phyloP scores from a whole-genome alignment of 2,113 vertebrate species.

The Megaceryle torquata region DNA sequence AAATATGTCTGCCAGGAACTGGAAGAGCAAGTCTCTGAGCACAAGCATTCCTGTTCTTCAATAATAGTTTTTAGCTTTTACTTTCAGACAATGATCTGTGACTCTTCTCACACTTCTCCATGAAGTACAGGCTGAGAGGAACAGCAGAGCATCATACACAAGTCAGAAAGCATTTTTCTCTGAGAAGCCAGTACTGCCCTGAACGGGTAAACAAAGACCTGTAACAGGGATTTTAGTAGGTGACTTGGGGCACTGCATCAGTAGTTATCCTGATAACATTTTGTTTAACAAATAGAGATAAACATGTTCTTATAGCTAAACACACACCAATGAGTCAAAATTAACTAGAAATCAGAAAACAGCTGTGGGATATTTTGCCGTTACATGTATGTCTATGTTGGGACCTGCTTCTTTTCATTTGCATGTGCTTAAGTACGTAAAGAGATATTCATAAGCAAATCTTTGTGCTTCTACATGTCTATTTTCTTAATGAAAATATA shows the following conservation, averaged over 20 bases:
- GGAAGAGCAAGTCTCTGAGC: background rate
- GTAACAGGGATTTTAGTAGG: background rate
- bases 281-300: background rate
- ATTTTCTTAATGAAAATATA: conserved; percentile 19
- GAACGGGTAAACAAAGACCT: background rate
- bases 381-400: background rate
- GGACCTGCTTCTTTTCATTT: conserved; percentile 15
- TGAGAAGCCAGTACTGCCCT: background rate
- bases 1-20: background rate
- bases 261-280: background rate
- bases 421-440: background rate
- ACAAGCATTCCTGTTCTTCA: background rate
- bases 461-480: background rate
- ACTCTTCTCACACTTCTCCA: background rate
- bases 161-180: background rate
- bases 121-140: background rate
- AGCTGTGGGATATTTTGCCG: background rate
- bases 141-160: background rate
- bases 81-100: background rate
- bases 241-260: background rate
- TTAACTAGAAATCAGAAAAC: conserved; percentile 19
- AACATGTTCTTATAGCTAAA: background rate
- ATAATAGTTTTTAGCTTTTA: background rate
- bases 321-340: background rate
- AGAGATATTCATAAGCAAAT: background rate